phyloP scores from a whole-genome alignment of 2,888 invertebrate genomes.

The Caenorhabditis sp. region DNA sequence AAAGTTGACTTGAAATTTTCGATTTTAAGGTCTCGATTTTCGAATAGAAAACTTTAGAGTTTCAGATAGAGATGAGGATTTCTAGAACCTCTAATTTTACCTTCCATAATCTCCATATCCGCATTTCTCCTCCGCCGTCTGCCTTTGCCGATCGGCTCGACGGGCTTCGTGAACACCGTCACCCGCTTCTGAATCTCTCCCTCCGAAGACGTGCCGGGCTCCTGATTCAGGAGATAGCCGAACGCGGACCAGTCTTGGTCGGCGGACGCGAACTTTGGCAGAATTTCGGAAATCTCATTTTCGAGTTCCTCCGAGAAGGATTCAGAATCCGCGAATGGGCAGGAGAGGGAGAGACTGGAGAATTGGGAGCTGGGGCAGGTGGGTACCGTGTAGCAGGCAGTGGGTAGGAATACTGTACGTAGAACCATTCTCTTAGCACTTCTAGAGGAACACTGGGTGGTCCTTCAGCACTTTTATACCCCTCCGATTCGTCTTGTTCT shows the following conservation, averaged over 20 bases:
- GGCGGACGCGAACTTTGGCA: conserved; percentile 65
- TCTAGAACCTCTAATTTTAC: too few relatives aligned
- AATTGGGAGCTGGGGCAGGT: conserved; percentile 11
- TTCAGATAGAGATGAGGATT: neutral
- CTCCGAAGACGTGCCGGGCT: conserved; percentile 9
- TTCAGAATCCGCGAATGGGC: neutral
- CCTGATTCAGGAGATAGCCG: conserved; percentile 64
- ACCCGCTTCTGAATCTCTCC: neutral
- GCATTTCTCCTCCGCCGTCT: conserved; percentile 29
- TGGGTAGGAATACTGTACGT: conserved; percentile 33
- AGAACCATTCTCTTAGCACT: conserved; percentile 23
- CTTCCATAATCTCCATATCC: conserved; percentile 26
- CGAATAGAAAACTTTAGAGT: too few relatives aligned
- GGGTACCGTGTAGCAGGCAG: conserved; percentile 8
- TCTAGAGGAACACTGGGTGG: neutral
- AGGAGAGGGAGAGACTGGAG: conserved; percentile 34
- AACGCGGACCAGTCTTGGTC: conserved; percentile 68
- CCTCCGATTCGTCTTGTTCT: too few relatives aligned
- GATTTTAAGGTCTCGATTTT: neutral
- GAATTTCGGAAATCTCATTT: conserved; percentile 45
- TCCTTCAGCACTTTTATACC: conserved; percentile 31
- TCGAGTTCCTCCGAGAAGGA: conserved; percentile 24
- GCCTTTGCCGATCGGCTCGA: conserved; percentile 45
- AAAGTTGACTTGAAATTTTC: neutral
- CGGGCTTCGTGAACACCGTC: conserved; percentile 30